Evolutionary conservation across 2,797 vertebrate genomes (phyloP).

Genomic region (Iguana delicatissima): DNA sequence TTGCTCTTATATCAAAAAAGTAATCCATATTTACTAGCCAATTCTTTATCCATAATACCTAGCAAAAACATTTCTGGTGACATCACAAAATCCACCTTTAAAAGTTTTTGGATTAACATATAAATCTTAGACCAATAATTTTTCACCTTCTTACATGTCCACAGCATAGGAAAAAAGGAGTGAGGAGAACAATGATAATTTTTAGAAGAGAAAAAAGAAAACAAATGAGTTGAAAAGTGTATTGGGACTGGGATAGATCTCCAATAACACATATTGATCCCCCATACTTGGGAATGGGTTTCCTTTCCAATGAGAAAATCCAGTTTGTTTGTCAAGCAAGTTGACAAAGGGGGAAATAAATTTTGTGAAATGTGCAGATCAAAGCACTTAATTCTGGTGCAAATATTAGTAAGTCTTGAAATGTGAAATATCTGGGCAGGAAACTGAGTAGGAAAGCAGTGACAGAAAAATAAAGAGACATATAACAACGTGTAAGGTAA

Average conservation of each 20-base stretch:
- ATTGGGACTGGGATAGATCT: background rate
- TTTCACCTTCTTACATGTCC: too few relatives aligned
- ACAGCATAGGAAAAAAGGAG: too few relatives aligned
- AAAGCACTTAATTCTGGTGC: background rate
- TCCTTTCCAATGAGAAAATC: background rate
- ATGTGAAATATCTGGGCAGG: background rate
- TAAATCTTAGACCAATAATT: too few relatives aligned
- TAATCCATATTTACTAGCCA: too few relatives aligned
- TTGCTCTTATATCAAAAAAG: too few relatives aligned
- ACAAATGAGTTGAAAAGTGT: background rate
- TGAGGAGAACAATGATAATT: conserved; percentile 41
- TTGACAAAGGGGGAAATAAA: background rate
- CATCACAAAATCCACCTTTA: too few relatives aligned
- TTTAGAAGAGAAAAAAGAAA: background rate
- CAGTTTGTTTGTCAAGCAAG: background rate
- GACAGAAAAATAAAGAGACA: background rate
- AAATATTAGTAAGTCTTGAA: background rate
- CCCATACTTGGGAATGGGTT: conserved; percentile 7
- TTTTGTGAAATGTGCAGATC: background rate
- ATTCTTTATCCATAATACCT: too few relatives aligned
- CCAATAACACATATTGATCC: background rate
- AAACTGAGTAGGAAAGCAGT: background rate
- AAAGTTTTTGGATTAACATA: too few relatives aligned
- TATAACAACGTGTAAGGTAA: too few relatives aligned
- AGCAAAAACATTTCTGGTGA: too few relatives aligned